Evolutionary conservation across 1,140 invertebrate species (phyloP), one percentile per base, ranked within the genome.

Genomic region (Papilio polyxenes): DNA sequence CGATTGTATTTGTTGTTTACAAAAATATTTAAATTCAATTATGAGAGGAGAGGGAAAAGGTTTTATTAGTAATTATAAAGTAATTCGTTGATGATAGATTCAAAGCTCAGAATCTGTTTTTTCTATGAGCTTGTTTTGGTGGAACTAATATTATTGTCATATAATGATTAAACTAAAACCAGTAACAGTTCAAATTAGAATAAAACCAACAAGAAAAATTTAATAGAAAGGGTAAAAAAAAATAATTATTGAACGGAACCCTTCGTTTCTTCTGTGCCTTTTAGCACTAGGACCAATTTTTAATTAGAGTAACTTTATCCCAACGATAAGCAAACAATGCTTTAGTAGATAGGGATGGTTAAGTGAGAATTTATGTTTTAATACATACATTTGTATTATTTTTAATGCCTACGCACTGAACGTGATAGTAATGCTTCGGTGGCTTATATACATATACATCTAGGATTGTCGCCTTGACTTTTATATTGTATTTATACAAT

Each of bases 301-400:
- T 91, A 92, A 92, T 92, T 91, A 89, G 87, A 81, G 65, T 80
- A 80, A 75, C 83, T 86, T 90, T 90, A 91, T 91, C 89, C 84
- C 44, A 81, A 31, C 83, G 90, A 90, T 91, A 91, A 89, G 89
- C 86, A 84, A 87, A 91, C 90, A 92, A 90, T 88, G 83, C 85
- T 75, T 51, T 82, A 81, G 69, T 75, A 91, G 88, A 92, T 91
- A 89, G 86, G 74, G 56, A 76, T 85, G 49, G 83, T 85, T 92
- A 91, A 92, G 91, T 92, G 91, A 92, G 87, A 92, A 92, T 89
- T 89, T 91, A 91, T 92, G 91, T 92, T 90, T 89, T 87, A 86
- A 89, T 88, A 87, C 78, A 84, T 77, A 49, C 74, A 59, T 83
- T 74, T 84, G 82, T 82, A 84, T 75, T 84, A 82, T 88, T 90